Percentiles rank a stretch among this genome's conserved stretches.
Conservation (phyloP, 2,888 invertebrate genomes). For the Hyles lineata region DNA sequence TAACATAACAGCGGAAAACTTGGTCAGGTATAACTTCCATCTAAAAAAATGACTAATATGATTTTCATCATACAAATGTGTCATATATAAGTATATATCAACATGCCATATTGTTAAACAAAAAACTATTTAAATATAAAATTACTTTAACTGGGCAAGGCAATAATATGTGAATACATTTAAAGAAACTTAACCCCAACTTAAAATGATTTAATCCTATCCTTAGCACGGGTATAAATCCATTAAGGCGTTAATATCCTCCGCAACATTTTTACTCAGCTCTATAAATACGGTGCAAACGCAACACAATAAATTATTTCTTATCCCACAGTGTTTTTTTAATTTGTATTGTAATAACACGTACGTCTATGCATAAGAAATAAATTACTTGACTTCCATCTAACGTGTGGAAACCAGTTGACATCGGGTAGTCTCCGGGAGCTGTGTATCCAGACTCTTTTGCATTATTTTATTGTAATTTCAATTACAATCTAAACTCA, state of each 20-base stretch:
- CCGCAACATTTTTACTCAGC: background rate
- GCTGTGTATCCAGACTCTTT: conserved; percentile 4
- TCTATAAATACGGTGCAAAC: conserved; percentile 12
- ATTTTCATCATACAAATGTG: no score
- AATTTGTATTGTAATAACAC: conserved; percentile 21
- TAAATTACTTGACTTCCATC: conserved; percentile 17
- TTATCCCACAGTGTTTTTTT: conserved; percentile 17
- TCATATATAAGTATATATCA: no score
- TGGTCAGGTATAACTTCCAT: no score
- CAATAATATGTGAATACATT: no score
- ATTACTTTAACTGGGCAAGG: no score
- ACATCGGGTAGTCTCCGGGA: conserved; percentile 16
- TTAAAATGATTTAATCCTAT: no score
- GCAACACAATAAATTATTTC: conserved; percentile 22
- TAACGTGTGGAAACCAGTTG: conserved; percentile 22
- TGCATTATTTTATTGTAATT: conserved; percentile 14
- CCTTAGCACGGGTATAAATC: background rate
- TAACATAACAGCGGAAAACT: no score
- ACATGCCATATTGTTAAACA: no score
- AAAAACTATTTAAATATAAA: no score
- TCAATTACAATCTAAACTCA: background rate
- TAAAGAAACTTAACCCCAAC: no score
- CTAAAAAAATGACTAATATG: no score
- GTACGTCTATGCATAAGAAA: conserved; percentile 17
- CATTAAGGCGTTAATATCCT: background rate